Evolutionary conservation across 1,140 invertebrate species (phyloP), one percentile per base, ranked within the genome.

Genomic region (Solenopsis invicta): DNA sequence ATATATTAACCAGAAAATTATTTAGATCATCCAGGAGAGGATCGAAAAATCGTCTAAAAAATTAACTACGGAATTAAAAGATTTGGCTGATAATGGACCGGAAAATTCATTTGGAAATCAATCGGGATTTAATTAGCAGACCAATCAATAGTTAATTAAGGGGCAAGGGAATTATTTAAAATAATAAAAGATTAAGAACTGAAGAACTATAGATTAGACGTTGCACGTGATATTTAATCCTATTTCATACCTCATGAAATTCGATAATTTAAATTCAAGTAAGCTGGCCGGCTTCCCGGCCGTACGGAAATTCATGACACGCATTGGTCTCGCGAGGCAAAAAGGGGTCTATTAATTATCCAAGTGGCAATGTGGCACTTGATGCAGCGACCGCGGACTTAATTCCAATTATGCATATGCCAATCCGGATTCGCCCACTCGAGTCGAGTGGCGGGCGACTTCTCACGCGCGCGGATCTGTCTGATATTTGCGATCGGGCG

Each of bases 391-490:
- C 29, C 78, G 21, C 37, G 18, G 37, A 56, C 5, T 72, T 56
- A 81, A 81, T 64, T 18, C 45, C 41, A 78, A 78, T 72, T 81
- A 71, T 71, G 48, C 37, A 45, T 45, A 59, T 45, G 34, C 18
- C 48, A 69, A 56, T 81, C 10, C 61, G 29, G 48, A 52, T 52
- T 67, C 29, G 29, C 29, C 1, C 45, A 52, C 21, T 41, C 76
- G n/a, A 13, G 3, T 78, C 75, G 74, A 4, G 29, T 13, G 9
- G 9, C 41, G n/a, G 54, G 52, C 48, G 48, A 37, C 41, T 52
- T 52, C 21, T 8, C 24, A 4, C 8, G 29, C 8, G 61, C n/a
- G 61, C 4, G 29, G 18, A 45, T 37, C 41, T 34, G 9, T 80
- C 61, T 80, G 59, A 84, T 24, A 59, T 84, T 54, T 74, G 29